A percentile compares a stretch with the other conserved stretches of the same genome.
Conservation (phyloP, 2,888 invertebrate genomes). For the Acrobasis repandana region DNA sequence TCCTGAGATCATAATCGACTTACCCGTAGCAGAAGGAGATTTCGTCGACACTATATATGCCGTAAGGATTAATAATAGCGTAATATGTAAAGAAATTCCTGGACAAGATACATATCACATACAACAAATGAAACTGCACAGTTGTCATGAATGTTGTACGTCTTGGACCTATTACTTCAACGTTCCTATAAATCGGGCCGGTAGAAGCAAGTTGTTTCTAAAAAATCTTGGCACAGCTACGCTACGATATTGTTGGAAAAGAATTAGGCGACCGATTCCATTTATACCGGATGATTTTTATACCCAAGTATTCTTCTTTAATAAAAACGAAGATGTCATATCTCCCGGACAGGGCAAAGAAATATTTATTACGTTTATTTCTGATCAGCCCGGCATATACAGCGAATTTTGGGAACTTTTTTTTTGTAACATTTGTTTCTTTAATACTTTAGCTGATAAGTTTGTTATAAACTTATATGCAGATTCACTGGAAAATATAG, state of each 20-base stretch:
- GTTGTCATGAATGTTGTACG: conserved; percentile 53
- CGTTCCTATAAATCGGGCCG: conserved; percentile 53
- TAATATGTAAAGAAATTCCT: conserved; percentile 54
- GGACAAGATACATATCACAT: conserved; percentile 45
- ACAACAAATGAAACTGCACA: conserved; percentile 43
- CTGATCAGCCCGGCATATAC: conserved; percentile 59
- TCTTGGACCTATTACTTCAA: conserved; percentile 74
- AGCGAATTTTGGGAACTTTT: conserved; percentile 76
- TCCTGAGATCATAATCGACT: conserved; percentile 48
- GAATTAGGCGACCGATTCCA: conserved; percentile 52
- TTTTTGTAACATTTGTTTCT: conserved; percentile 68
- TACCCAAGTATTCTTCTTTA: conserved; percentile 79
- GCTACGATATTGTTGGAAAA: conserved; percentile 77
- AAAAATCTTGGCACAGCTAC: conserved; percentile 78
- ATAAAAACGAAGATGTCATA: conserved; percentile 80
- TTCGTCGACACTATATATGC: conserved; percentile 42
- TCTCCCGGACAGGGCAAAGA: conserved; percentile 73
- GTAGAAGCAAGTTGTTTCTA: conserved; percentile 62
- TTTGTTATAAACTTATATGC: conserved; percentile 60
- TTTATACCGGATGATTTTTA: conserved; percentile 55
- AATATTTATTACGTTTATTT: conserved; percentile 74
- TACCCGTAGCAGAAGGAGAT: conserved; percentile 22
- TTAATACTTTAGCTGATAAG: conserved; percentile 52
- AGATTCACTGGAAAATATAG: conserved; percentile 57
- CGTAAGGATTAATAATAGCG: conserved; percentile 63